These are phyloP conservation scores for Lineus longissimus DNA, from an alignment of 1,140 invertebrate species.

Conservation along the genomic window DNA sequence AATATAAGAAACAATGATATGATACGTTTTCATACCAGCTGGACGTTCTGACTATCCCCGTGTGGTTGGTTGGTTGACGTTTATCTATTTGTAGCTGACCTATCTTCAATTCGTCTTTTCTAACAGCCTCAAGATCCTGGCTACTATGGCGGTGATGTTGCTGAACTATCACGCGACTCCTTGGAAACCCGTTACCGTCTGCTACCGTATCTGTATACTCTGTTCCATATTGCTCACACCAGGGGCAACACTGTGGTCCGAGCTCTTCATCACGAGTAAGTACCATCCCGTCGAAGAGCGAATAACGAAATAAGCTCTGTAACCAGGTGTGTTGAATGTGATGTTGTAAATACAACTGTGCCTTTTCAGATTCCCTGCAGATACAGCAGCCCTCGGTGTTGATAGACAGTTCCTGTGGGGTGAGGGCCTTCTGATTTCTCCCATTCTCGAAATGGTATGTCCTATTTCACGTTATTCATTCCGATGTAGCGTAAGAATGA, in stretches of 20 bases:
- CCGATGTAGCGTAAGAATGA: neutral
- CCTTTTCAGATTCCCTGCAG: slow-evolving; percentile 44
- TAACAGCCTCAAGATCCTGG: slow-evolving; percentile 24
- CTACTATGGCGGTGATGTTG: slow-evolving; percentile 12
- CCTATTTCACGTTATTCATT: neutral
- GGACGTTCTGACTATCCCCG: too few species aligned
- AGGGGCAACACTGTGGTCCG: slow-evolving; percentile 20
- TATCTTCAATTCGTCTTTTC: neutral
- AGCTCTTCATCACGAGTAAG: slow-evolving; percentile 24
- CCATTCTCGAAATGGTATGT: slow-evolving; percentile 43
- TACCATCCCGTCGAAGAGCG: too few species aligned
- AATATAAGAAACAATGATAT: too few species aligned
- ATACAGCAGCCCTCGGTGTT: slow-evolving; percentile 37
- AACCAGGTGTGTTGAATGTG: too few species aligned
- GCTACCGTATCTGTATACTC: slow-evolving; percentile 26
- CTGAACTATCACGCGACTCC: slow-evolving; percentile 9
- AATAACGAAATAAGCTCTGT: too few species aligned
- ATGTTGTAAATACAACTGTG: too few species aligned
- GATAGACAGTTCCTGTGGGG: slow-evolving; percentile 55
- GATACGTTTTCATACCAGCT: too few species aligned
- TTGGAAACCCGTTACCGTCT: slow-evolving; percentile 22
- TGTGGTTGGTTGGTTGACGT: too few species aligned
- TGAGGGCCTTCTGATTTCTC: slow-evolving; percentile 49
- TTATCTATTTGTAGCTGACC: too few species aligned
- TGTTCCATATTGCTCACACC: slow-evolving; percentile 20